Base-by-base conservation (phyloP, 2,797 vertebrate genomes). In the Sciaenops ocellatus region DNA sequence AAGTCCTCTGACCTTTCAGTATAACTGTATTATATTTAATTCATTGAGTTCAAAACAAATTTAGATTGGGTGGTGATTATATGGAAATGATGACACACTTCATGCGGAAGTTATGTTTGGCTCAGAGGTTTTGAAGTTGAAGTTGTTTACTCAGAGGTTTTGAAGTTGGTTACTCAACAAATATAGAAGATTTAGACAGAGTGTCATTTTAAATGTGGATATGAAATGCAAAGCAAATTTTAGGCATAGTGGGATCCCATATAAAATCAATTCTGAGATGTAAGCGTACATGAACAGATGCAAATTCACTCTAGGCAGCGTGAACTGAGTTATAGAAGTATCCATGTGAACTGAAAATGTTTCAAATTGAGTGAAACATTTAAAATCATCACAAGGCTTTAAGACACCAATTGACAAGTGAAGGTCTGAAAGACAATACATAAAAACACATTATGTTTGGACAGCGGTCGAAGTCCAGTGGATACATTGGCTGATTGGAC, bases 1-100 rank as follows among this genome's bases (percentile, higher is more conserved):
- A 4, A 18, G 0, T 42, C 38, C 20, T 65, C 1, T 55, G 71
- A 76, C 60, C 34, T 71, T 71, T 62, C 3, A 55, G 12, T 48
- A 28, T 64, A 76, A 71, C 38, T 59, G 1, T 18, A 15, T 28
- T 42, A 47, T 76, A 56, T 76, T 82, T 65, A 67, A 83, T 84
- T 71, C 4, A 67, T 10, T 22, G 1, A 73, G 30, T 52, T 78
- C 48, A 68, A 71, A 78, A 51, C 17, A 10, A 64, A 64, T 62
- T 4, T 56, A 20, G 52, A 60, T n/a, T 54, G 9, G 38, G 12
- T 57, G 16, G 55, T 73, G 38, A 82, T 67, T 50, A 59, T 18
- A 50, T 13, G 12, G 13, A 71, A 71, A 41, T 22, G 46, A 61
- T 41, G 59, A 26, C 28, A 65, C 57, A 56, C 30, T 22, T 76